phyloP scores from a whole-genome alignment of 2,797 vertebrate genomes.

The Eremophila alpestris region DNA sequence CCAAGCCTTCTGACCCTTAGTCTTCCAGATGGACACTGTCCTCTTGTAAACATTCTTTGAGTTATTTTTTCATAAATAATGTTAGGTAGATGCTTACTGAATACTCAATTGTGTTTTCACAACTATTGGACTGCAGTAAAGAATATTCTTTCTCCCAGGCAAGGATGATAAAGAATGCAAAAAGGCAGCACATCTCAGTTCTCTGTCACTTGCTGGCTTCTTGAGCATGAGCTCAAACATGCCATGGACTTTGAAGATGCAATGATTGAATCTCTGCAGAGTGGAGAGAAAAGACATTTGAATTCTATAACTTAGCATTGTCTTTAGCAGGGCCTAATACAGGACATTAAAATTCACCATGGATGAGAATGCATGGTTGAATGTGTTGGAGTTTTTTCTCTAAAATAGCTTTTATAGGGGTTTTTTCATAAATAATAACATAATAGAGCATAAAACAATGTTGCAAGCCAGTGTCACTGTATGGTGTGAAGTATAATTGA shows the following conservation, averaged over 20 bases:
- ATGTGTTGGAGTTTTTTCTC: neutral
- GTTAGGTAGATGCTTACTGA: conserved; percentile 6
- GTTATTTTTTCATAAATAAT: conserved; percentile 41
- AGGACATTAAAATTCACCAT: neutral
- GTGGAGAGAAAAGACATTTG: neutral
- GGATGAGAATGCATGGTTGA: neutral
- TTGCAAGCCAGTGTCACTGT: neutral
- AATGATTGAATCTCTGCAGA: neutral
- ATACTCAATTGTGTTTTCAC: neutral
- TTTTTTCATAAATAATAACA: neutral
- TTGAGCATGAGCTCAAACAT: conserved; percentile 19
- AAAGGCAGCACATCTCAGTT: conserved; percentile 29
- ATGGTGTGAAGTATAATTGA: conserved; percentile 1
- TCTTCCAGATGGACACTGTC: neutral
- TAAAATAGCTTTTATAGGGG: neutral
- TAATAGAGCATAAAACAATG: neutral
- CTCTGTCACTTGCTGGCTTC: conserved; percentile 39
- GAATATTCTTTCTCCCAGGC: conserved; percentile 28
- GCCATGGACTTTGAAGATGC: conserved; percentile 26
- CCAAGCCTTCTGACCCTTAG: neutral
- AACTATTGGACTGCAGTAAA: neutral
- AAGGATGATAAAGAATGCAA: conserved; percentile 19
- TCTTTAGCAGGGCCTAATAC: neutral
- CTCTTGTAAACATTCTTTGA: neutral
- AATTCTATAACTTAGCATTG: neutral